phyloP scores from a whole-genome alignment of 2,888 invertebrate genomes.

The Dasypolia templi region DNA sequence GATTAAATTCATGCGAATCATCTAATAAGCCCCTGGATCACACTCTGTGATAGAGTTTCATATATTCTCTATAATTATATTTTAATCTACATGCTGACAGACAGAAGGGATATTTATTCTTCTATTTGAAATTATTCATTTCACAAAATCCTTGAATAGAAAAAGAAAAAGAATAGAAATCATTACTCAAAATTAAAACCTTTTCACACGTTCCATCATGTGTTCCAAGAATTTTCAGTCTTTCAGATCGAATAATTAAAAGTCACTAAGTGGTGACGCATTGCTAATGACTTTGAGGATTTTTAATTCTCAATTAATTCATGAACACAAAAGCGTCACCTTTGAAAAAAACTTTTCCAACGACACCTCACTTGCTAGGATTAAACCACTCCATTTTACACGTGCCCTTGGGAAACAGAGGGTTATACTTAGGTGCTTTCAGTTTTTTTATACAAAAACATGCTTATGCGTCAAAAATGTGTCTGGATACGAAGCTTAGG shows the following conservation, averaged over 20 bases:
- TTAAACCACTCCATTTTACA: conserved; percentile 35
- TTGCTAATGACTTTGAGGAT: conserved; percentile 49
- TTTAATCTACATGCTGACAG: background rate
- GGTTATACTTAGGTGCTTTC: background rate
- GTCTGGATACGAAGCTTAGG: background rate
- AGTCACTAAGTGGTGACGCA: conserved; percentile 31
- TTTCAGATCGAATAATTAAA: conserved; percentile 33
- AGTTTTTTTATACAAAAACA: background rate
- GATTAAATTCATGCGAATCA: too few species aligned
- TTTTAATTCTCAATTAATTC: conserved; percentile 43
- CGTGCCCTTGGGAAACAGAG: conserved; percentile 15
- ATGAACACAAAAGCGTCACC: conserved; percentile 30
- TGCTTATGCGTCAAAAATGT: background rate
- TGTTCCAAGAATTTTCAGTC: conserved; percentile 24
- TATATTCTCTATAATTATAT: background rate
- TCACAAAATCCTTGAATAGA: background rate
- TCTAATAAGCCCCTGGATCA: too few species aligned
- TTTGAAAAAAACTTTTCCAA: conserved; percentile 18
- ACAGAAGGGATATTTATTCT: background rate
- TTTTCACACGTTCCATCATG: conserved; percentile 20
- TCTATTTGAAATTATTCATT: conserved; percentile 3
- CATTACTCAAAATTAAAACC: background rate
- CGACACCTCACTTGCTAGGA: conserved; percentile 16
- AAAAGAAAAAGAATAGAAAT: background rate
- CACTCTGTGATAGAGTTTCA: background rate